Base-by-base conservation (phyloP, 2,888 invertebrate genomes). In the Tachina lurida region DNA sequence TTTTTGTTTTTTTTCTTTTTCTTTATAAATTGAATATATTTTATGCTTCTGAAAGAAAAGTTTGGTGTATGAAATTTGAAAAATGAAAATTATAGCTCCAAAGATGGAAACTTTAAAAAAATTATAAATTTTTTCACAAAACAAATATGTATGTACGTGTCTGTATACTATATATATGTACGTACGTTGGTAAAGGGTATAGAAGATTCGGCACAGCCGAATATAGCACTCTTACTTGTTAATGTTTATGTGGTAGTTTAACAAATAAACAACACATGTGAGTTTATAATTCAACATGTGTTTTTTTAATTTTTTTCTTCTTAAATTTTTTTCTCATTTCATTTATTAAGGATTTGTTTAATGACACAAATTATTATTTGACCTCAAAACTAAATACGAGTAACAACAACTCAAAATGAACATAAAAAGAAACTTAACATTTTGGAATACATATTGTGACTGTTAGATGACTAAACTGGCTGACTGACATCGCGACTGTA, bases 291-390 rank as follows among this genome's bases (percentile, higher is more conserved):
- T 82, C 78, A 86, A 83, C 85, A 86, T 86, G 82, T 82, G 85
- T 82, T 85, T 82, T 73, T 62, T 49, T 0, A 9, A 31, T n/a
- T 49, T 68, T 58, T 73, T 47, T 8, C 7, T 31, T 31, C 31
- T 31, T 31, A 31, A 31, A 31, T 22, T 31, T 17, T 47, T 80
- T 62, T 73, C 58, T 47, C 5, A 52, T 39, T 60, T 71, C 62
- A 79, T 73, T 83, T 78, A 45, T 45, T 62, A 65, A 79, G 45
- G 78, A 79, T 86, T 82, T 82, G 81, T 75, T 83, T 79, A 82
- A 82, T 82, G 85, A 86, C 85, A 86, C 85, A 86, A 86, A 82
- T 86, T 82, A 86, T 86, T 82, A 79, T 79, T 82, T 82, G 85
- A 86, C 85, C 85, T 86, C 85, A 86, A 86, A 85, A 85, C 63